Conservation (phyloP, 2,797 vertebrate species). For the Harpagifer antarcticus region DNA sequence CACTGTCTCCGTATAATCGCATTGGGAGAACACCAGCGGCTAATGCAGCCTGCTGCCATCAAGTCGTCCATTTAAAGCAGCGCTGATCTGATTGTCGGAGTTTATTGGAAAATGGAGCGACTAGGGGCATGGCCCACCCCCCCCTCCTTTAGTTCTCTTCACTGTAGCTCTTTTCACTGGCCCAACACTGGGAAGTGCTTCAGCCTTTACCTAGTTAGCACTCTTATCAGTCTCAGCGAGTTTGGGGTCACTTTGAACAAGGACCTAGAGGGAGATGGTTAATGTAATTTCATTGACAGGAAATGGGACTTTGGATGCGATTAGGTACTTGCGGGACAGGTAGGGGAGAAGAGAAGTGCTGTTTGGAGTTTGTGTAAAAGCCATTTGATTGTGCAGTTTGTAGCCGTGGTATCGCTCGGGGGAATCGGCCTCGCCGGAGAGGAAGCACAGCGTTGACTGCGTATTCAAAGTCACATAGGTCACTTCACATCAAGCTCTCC, state of each 20-base stretch:
- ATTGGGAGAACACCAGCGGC: conserved; percentile 86
- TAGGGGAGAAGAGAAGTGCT: conserved; percentile 64
- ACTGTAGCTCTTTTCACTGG: conserved; percentile 61
- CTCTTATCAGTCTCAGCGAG: conserved; percentile 81
- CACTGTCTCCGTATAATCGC: conserved; percentile 87
- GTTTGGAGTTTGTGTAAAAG: conserved; percentile 71
- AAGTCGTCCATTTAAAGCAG: conserved; percentile 88
- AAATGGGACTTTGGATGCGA: conserved; percentile 81
- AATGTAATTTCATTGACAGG: conserved; percentile 86
- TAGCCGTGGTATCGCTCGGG: conserved; percentile 26
- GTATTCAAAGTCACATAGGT: conserved; percentile 42
- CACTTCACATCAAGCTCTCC: conserved; percentile 38
- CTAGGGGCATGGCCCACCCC: conserved; percentile 52
- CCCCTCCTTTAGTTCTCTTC: conserved; percentile 44
- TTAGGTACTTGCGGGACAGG: conserved; percentile 79
- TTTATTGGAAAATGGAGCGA: conserved; percentile 89
- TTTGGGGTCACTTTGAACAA: conserved; percentile 84
- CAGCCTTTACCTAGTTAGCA: conserved; percentile 84
- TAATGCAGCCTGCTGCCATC: conserved; percentile 89
- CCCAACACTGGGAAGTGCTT: conserved; percentile 76
- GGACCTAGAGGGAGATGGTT: conserved; percentile 83
- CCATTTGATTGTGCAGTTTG: conserved; percentile 62
- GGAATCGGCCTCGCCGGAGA: conserved; percentile 39
- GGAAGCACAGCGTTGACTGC: conserved; percentile 17
- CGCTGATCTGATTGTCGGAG: conserved; percentile 88